Evolutionary conservation across 2,113 vertebrate species (phyloP).

Genomic region (Syngnathoides biaculeatus): DNA sequence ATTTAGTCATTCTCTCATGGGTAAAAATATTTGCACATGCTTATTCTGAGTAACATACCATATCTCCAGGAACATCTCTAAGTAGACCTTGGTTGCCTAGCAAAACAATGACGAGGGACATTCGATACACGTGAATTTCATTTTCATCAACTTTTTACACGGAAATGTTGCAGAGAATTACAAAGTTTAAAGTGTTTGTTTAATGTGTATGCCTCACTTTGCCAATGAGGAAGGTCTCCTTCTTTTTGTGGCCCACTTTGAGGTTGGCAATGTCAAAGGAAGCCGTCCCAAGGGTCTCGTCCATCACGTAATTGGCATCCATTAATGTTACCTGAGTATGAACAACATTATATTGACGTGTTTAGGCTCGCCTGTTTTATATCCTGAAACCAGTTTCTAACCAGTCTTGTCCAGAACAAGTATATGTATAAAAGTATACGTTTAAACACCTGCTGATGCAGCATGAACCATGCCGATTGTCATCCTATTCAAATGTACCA

Average conservation of each 20-base stretch:
- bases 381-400: conserved; percentile 3
- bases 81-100: conserved; percentile 87
- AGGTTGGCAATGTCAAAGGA: conserved; percentile 80
- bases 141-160: not conserved
- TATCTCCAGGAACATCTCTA: conserved; percentile 88
- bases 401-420: not conserved
- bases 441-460: not conserved
- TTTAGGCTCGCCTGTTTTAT: not conserved
- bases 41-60: conserved; percentile 76
- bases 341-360: not conserved
- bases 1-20: no score
- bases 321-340: conserved; percentile 85
- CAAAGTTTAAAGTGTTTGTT: not conserved
- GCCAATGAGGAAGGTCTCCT: conserved; percentile 82
- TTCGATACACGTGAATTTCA: not conserved
- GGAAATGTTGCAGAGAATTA: not conserved
- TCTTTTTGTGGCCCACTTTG: conserved; percentile 80
- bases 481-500: not conserved
- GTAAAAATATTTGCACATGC: no score
- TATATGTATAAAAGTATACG: not conserved
- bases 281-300: conserved; percentile 87
- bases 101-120: conserved; percentile 16
- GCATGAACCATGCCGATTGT: not conserved
- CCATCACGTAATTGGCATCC: conserved; percentile 97
- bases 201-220: conserved; percentile 72